Base-by-base conservation (phyloP, 2,888 invertebrate species). In the Zhuqinia jingwanae region DNA sequence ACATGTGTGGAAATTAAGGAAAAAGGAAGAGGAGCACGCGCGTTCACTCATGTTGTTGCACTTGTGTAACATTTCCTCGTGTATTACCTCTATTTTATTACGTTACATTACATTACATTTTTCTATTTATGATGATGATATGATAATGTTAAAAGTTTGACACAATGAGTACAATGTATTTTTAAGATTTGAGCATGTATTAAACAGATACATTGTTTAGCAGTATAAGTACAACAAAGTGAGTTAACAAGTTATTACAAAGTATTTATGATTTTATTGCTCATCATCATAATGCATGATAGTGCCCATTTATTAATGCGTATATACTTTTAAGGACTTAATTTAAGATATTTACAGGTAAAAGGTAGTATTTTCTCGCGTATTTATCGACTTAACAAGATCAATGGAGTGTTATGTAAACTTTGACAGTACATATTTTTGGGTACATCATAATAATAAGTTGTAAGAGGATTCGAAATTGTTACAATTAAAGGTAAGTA, bases 201-300 rank as follows among this genome's bases (percentile, higher is more conserved):
- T 80, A 80, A 36, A 45, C 68, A 70, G 56, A 70, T n/a, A n/a
- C n/a, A n/a, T 70, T 80, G 56, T 68, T 45, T 8, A 56, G 17
- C 50, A 70, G 70, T 70, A 6, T 70, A 80, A 42, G 68, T 25
- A 80, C 70, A 70, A 79, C 1, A 70, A 36, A 36, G 36, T 6
- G 8, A 36, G 36, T 15, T 42, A 68, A 45, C 45, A 68, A 42
- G 30, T 65, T 65, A 65, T 65, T 36, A 8, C 3, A 27, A 60
- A 60, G 53, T 25, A 22, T 79, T 70, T 63, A 36, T 42, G 53
- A 75, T 45, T 82, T 82, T 82, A 82, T 82, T 82, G 60, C 56
- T 60, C 73, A n/a, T 82, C 56, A 36, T 6, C 8, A 36, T 36
- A 36, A 36, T 8, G n/a, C n/a, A n/a, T n/a, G n/a, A n/a, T n/a